These are phyloP conservation scores for Glyptemys insculpta DNA, from an alignment of 2,797 vertebrate genomes.

Conservation along the genomic window DNA sequence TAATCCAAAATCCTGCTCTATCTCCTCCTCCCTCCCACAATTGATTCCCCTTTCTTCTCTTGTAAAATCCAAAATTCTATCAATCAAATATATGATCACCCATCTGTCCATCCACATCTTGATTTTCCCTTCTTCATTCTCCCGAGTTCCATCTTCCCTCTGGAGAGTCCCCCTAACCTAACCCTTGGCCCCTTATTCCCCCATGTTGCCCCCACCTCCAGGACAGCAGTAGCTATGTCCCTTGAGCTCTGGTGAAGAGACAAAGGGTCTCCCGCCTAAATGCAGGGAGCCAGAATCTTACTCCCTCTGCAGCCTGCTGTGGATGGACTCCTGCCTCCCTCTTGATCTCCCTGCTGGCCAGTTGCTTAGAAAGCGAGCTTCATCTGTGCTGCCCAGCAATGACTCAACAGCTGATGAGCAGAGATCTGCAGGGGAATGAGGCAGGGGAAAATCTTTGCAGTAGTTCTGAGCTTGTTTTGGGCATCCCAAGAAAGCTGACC, in stretches of 20 bases:
- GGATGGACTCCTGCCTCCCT: not conserved
- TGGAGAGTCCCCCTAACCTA: not conserved
- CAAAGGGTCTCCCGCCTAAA: not conserved
- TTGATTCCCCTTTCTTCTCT: not conserved
- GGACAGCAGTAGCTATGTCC: not conserved
- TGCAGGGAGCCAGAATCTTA: not conserved
- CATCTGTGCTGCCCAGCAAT: not conserved
- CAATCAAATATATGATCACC: not conserved
- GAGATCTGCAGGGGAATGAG: not conserved
- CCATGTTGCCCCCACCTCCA: not conserved
- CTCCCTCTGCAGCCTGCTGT: not conserved
- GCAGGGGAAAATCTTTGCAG: not conserved
- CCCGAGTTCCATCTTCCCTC: slow-evolving; percentile 1
- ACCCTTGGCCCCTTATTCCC: not conserved
- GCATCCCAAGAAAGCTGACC: not conserved
- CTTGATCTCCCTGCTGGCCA: not conserved
- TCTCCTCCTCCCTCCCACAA: not conserved
- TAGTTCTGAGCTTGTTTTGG: not conserved
- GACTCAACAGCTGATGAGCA: not conserved
- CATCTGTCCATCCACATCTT: rapidly evolving
- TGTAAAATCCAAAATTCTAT: not conserved
- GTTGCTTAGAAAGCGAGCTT: not conserved
- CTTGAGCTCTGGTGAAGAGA: not conserved
- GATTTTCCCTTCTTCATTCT: not conserved
- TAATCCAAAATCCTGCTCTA: not conserved